Base-by-base conservation (phyloP, 2,797 vertebrate genomes). In the Poeciliopsis paucimaculata region DNA sequence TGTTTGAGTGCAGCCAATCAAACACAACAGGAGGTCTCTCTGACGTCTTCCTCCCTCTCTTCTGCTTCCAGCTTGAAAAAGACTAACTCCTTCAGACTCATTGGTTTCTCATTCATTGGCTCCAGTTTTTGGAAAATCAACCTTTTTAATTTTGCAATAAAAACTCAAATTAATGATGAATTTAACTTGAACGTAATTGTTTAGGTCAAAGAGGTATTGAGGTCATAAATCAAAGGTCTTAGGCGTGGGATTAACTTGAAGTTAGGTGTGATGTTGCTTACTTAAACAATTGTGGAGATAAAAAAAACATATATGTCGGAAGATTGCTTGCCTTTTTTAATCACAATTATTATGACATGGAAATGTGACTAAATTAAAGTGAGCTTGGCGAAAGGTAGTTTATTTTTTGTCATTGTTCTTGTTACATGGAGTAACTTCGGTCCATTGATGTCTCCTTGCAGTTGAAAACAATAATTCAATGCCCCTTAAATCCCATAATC, bases 1-100 rank as follows among this genome's bases (percentile, higher is more conserved):
- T 49, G 46, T 78, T 60, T 73, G 49, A 66, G 9, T 47, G 82
- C 36, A 81, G 72, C 41, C 62, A 75, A 39, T 68, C 70, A 77
- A 45, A 79, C 34, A 71, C 57, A 2, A 23, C 8, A 31, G 57
- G 75, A 8, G 47, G 43, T 60, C 11, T 47, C 28, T 46, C 16
- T 64, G 31, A 77, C n/a, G 16, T 72, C 26, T 66, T 20, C 53
- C 45, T 74, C 11, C 36, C 39, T 53, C 18, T 60, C 31, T 45
- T 28, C 26, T 72, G 45, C 11, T 39, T 57, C 47, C 36, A 75
- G 45, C 20, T 82, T 26, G 46, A 62, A 62, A 31, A 71, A 49
- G 5, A 74, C 41, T 47, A 11, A 36, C 5, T 28, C 57, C 20
- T 70, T 60, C 9, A 64, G 12, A 20, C 31, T 46, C 41, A 57